Evolutionary conservation across 2,888 invertebrate genomes (phyloP).

Genomic region (Phoenoteleia sp.): DNA sequence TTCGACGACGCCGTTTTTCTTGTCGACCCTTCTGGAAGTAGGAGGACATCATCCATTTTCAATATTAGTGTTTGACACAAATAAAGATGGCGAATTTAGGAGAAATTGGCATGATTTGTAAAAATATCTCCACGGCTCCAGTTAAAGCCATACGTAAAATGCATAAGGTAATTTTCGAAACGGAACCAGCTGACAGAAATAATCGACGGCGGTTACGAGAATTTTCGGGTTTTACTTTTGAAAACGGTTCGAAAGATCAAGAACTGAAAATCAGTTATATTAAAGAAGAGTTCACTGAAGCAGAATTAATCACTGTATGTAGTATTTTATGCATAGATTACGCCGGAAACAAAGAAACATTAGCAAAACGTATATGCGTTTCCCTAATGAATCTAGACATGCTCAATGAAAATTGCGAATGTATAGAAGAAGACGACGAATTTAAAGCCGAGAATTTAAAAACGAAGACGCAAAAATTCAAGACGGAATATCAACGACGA

Average conservation of each 20-base stretch:
- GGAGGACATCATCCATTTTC: too few relatives aligned
- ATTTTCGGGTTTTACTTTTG: too few relatives aligned
- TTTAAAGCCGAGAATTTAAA: background rate
- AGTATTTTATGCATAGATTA: constrained; percentile 56
- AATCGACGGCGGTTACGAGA: too few relatives aligned
- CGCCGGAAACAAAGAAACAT: constrained; percentile 24
- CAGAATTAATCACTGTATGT: constrained; percentile 54
- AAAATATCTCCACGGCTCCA: too few relatives aligned
- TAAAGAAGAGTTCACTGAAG: constrained; percentile 11
- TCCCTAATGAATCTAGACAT: background rate
- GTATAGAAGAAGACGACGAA: background rate
- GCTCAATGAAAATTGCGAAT: background rate
- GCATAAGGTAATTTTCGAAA: too few relatives aligned
- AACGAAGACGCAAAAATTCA: background rate
- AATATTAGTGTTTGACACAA: too few relatives aligned
- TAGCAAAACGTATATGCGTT: constrained; percentile 15
- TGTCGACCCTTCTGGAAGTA: too few relatives aligned
- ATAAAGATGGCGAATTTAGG: too few relatives aligned
- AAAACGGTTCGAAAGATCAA: constrained; percentile 38
- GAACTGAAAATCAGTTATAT: constrained; percentile 35
- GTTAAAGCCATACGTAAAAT: too few relatives aligned
- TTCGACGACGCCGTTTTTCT: too few relatives aligned
- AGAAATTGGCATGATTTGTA: too few relatives aligned
- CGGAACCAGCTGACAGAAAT: too few relatives aligned
- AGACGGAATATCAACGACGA: background rate